A percentile compares a stretch with the other conserved stretches of the same genome.
These are phyloP conservation scores for Lochmaea capreae DNA, from an alignment of 2,888 invertebrate species.

Conservation along the genomic window DNA sequence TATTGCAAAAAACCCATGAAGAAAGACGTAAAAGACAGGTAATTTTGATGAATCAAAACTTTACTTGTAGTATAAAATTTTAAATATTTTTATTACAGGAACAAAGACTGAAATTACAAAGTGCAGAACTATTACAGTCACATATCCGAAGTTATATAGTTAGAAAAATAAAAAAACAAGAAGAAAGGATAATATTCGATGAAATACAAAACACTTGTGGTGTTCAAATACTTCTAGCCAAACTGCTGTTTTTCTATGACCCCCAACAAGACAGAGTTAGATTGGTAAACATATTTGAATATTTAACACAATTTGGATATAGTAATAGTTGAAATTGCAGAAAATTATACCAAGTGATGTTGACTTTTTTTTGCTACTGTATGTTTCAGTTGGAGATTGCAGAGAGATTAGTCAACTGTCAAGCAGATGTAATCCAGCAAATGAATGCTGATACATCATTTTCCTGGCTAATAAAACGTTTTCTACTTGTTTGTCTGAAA, in stretches of 20 bases:
- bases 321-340: background rate
- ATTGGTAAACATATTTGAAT: slow-evolving; percentile 67
- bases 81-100: slow-evolving; percentile 66
- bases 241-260: slow-evolving; percentile 84
- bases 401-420: slow-evolving; percentile 63
- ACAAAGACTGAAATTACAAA: slow-evolving; percentile 77
- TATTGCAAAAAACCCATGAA: slow-evolving; percentile 84
- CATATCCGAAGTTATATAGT: slow-evolving; percentile 80
- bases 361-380: background rate
- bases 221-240: slow-evolving; percentile 71
- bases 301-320: background rate
- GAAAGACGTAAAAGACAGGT: slow-evolving; percentile 91
- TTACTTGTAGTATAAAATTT: background rate
- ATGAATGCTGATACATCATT: slow-evolving; percentile 61
- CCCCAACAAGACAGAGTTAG: slow-evolving; percentile 74
- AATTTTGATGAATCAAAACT: slow-evolving; percentile 25
- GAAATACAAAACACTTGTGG: slow-evolving; percentile 65
- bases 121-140: slow-evolving; percentile 86
- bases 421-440: slow-evolving; percentile 44
- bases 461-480: slow-evolving; percentile 65
- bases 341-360: too few species aligned
- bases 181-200: slow-evolving; percentile 79
- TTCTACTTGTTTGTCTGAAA: slow-evolving; percentile 60
- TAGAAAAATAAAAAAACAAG: slow-evolving; percentile 75
- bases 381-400: slow-evolving; percentile 63